phyloP scores from a whole-genome alignment of 2,113 vertebrate species.

The Condylura cristata region DNA sequence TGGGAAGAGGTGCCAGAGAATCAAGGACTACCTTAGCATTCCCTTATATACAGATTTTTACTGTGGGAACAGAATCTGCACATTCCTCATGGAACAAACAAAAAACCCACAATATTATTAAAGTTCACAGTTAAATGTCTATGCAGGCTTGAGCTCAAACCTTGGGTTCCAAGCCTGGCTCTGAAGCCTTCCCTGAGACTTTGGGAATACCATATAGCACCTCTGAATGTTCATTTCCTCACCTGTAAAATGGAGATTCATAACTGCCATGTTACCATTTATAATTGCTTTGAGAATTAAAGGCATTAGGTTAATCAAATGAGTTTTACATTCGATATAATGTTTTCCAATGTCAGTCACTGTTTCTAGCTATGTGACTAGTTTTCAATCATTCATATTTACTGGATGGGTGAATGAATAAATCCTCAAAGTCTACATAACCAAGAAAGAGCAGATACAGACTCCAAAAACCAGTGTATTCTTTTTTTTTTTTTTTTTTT shows the following conservation, averaged over 20 bases:
- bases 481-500: background rate
- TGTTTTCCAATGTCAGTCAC: background rate
- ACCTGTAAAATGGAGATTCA: background rate
- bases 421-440: background rate
- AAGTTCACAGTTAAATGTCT: background rate
- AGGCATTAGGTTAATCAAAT: background rate
- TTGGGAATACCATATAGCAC: background rate
- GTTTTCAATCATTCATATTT: conserved; percentile 6
- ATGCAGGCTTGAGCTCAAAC: background rate
- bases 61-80: background rate
- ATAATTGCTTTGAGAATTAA: background rate
- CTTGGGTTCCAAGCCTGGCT: background rate
- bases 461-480: background rate
- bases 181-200: background rate
- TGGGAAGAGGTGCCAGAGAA: no score
- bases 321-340: background rate
- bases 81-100: background rate
- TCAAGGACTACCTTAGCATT: background rate
- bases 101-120: background rate
- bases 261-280: rapidly evolving
- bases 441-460: background rate
- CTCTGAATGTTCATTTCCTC: background rate
- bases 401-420: background rate
- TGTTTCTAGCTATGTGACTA: background rate
- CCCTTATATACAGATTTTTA: background rate